Conservation (phyloP, 2,113 vertebrate genomes). For the Pollimyrus isidori region DNA sequence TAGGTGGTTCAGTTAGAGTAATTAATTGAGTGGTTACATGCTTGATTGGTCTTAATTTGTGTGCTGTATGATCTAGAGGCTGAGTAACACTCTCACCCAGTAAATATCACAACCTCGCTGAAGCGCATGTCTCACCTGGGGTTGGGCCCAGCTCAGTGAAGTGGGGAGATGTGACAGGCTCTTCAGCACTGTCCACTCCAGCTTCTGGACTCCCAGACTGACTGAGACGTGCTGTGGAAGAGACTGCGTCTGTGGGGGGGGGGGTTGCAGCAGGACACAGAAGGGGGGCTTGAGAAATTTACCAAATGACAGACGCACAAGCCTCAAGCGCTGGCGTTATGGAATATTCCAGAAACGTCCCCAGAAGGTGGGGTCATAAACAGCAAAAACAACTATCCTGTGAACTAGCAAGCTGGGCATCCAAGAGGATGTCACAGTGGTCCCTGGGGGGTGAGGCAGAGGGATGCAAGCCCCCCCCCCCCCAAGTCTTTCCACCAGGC, state of each 20-base stretch:
- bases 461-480: neutral
- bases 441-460: conserved; percentile 28
- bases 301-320: neutral
- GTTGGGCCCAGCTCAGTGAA: conserved; percentile 26
- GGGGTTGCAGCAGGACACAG: neutral
- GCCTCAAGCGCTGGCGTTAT: neutral
- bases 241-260: neutral
- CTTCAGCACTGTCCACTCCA: conserved; percentile 47
- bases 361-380: neutral
- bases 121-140: conserved; percentile 34
- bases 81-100: neutral
- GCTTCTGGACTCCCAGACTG: conserved; percentile 51
- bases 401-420: conserved; percentile 45
- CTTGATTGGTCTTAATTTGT: neutral
- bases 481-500: neutral
- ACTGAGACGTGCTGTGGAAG: conserved; percentile 33
- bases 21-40: neutral
- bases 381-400: conserved; percentile 42
- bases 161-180: conserved; percentile 37
- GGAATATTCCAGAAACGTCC: neutral
- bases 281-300: neutral
- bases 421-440: conserved; percentile 48
- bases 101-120: neutral
- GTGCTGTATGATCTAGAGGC: neutral
- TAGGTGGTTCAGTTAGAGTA: neutral